These are phyloP conservation scores for Oreochromis tanganicae DNA, from an alignment of 2,113 vertebrate species.

Conservation along the genomic window DNA sequence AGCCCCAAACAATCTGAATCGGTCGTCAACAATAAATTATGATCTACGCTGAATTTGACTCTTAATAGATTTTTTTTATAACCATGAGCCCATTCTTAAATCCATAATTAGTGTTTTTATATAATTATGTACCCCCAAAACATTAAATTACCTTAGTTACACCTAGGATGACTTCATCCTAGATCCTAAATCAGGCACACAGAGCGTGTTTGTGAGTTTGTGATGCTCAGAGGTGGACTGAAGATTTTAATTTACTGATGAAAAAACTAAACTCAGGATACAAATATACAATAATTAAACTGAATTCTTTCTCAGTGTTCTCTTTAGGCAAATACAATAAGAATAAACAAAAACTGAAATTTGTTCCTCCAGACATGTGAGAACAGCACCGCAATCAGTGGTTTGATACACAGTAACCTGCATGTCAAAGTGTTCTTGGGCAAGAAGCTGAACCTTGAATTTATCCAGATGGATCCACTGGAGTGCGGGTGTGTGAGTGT, in stretches of 20 bases:
- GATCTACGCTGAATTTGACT: not conserved
- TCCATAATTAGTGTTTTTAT: not conserved
- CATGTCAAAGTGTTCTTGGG: not conserved
- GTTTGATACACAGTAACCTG: not conserved
- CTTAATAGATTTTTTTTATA: not conserved
- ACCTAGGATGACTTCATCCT: not conserved
- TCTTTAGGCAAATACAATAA: not conserved
- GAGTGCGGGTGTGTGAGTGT: not conserved
- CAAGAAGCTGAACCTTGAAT: not conserved
- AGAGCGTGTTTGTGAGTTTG: not conserved
- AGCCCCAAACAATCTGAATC: not conserved
- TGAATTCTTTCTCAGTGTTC: fast-evolving
- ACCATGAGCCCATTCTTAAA: fast-evolving
- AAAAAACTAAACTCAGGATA: not conserved
- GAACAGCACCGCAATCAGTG: not conserved
- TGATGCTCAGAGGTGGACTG: not conserved
- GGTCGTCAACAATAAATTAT: not conserved
- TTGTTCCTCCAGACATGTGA: not conserved
- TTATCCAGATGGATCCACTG: not conserved
- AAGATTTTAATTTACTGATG: not conserved
- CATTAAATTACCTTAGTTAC: not conserved
- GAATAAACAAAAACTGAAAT: not conserved
- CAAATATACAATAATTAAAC: not conserved
- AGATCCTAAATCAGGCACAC: not conserved
- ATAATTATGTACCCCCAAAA: not conserved